Percentiles rank a stretch among this genome's conserved stretches.
Evolutionary conservation across 2,888 invertebrate genomes (phyloP).

Genomic region (Drosophila picticornis): DNA sequence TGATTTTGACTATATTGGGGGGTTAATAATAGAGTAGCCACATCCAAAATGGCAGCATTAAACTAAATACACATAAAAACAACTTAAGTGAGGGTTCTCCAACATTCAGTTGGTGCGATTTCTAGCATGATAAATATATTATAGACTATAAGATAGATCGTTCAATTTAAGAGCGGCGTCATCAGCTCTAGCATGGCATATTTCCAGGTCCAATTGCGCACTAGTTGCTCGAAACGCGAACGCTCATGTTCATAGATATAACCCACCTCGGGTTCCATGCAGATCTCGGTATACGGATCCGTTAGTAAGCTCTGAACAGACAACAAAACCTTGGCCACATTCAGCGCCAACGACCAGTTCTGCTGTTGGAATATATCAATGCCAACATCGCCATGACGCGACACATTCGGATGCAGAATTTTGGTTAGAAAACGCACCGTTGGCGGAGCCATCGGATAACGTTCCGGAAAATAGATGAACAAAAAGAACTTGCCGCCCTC

Average conservation of each 20-base stretch:
- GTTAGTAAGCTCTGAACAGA: conserved; percentile 95
- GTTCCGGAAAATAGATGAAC: conserved; percentile 94
- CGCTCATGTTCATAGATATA: conserved; percentile 91
- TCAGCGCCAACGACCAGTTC: conserved; percentile 98
- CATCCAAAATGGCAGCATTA: conserved; percentile 70
- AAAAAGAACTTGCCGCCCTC: conserved; percentile 97
- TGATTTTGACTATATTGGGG: conserved; percentile 74
- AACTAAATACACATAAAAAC: conserved; percentile 68
- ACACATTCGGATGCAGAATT: conserved; percentile 97
- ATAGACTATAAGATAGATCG: conserved; percentile 2
- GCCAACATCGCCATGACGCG: conserved; percentile 97
- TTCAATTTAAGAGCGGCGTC: conserved; percentile 71
- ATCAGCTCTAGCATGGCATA: conserved; percentile 94
- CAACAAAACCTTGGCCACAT: conserved; percentile 94
- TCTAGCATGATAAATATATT: conserved; percentile 18
- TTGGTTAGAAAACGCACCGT: conserved; percentile 96
- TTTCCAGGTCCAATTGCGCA: conserved; percentile 95
- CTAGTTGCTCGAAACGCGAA: conserved; percentile 91
- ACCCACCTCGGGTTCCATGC: conserved; percentile 95
- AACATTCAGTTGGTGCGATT: conserved; percentile 66
- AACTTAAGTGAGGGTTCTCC: conserved; percentile 49
- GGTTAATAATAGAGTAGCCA: conserved; percentile 43
- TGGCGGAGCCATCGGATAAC: conserved; percentile 96
- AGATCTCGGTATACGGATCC: conserved; percentile 95
- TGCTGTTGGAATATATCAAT: conserved; percentile 97